A percentile compares a stretch with the other conserved stretches of the same genome.
phyloP scores from a whole-genome alignment of 2,797 vertebrate species.

The Carduelis carduelis region DNA sequence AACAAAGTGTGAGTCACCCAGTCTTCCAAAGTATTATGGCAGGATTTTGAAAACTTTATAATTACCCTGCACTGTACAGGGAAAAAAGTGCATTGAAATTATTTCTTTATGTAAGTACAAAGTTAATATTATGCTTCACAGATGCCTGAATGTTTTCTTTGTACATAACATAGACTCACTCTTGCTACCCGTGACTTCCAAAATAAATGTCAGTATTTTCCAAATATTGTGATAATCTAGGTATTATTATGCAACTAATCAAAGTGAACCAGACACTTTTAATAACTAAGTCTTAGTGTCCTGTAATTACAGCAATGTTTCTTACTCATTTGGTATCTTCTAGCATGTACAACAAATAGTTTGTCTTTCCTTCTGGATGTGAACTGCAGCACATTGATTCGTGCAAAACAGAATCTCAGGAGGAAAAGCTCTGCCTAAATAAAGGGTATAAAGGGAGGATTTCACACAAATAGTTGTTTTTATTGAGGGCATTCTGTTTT shows the following conservation, averaged over 20 bases:
- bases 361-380: neutral
- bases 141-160: neutral
- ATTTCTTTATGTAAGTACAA: neutral
- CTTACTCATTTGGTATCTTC: neutral
- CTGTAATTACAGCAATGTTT: neutral
- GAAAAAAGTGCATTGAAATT: rapidly evolving
- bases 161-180: neutral
- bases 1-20: neutral
- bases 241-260: neutral
- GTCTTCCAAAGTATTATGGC: neutral
- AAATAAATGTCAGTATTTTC: neutral
- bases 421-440: neutral
- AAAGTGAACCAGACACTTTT: neutral
- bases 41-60: neutral
- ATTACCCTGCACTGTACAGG: neutral
- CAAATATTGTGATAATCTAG: neutral
- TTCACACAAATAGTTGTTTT: constrained; percentile 15
- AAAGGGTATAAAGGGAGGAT: neutral
- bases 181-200: neutral
- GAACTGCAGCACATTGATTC: neutral
- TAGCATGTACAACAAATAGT: neutral
- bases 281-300: neutral
- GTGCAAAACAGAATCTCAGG: neutral
- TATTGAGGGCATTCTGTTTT: constrained; percentile 8
- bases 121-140: neutral